Base-by-base conservation (phyloP, 2,888 invertebrate species). In the Lepidocyrtoides sp. region DNA sequence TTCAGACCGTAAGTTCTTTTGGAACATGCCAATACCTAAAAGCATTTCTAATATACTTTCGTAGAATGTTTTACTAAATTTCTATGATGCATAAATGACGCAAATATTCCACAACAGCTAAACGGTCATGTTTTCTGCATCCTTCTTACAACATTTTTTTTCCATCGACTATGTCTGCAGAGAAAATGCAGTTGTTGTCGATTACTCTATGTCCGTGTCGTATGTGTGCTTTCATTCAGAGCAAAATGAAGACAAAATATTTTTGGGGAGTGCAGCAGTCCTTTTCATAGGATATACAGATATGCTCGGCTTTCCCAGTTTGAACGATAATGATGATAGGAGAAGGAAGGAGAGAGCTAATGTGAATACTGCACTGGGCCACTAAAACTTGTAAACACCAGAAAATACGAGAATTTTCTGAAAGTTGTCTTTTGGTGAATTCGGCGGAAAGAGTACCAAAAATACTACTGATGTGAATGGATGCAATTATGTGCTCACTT, bases 181-280 rank as follows among this genome's bases (percentile, higher is more conserved):
- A 79, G 17, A 79, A 79, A 79, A 57, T 79, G 79, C 79, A 79
- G 79, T 54, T 79, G 79, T 29, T 79, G 57, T 17, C 79, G 17
- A 79, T 79, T 79, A 57, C 57, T 79, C 54, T 57, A 32, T 79
- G 75, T 75, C 75, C 75, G 36, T 26, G 14, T 48, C 41, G 20
- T 72, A 44, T 4, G 14, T 14, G n/a, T 26, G 23, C 14, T 10
- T 14, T 2, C n/a, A n/a, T n/a, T 0, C 32, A 66, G n/a, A 66
- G 8, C 48, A 2, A 29, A 63, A 26, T n/a, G 32, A 48, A 14
- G 2, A 48, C 2, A 48, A 41, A 41, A 41, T 7, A 41, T 8
- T 63, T 12, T 23, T 63, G 63, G 17, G 14, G 63, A 12, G 41
- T 36, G n/a, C 14, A 57, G 32, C 23, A 12, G 12, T 75, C 8